Conservation (phyloP, 2,888 invertebrate genomes). For the Itoplectis maculator region DNA sequence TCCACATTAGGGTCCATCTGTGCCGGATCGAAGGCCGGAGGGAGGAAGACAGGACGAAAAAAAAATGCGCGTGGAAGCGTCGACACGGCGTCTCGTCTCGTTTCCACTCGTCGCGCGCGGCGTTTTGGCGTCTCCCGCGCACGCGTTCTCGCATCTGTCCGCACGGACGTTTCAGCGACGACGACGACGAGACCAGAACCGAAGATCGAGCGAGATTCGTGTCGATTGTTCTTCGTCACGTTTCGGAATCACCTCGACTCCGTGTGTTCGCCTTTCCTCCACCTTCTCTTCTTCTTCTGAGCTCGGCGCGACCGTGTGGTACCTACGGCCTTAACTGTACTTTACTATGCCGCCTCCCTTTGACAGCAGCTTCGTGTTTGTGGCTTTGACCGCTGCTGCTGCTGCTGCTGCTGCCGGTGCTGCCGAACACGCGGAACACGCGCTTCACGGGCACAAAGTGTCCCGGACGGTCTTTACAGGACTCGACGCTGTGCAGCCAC, state of each 20-base stretch:
- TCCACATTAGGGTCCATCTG: constrained; percentile 57
- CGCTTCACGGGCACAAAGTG: constrained; percentile 37
- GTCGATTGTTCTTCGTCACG: constrained; percentile 67
- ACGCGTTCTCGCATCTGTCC: constrained; percentile 59
- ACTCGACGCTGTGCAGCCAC: constrained; percentile 4
- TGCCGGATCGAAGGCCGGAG: constrained; percentile 54
- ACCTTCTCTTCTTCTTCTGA: no score
- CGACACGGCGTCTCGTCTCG: no score
- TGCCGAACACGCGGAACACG: constrained; percentile 37
- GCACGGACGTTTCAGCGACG: constrained; percentile 24
- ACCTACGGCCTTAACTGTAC: constrained; percentile 6
- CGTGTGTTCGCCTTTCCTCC: background rate
- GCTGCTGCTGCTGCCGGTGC: no score
- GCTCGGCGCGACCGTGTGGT: no score
- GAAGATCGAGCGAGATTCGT: constrained; percentile 62
- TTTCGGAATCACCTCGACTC: constrained; percentile 32
- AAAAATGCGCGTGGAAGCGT: constrained; percentile 60
- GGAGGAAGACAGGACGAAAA: no score
- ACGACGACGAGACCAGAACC: constrained; percentile 6
- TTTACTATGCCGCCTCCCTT: constrained; percentile 9
- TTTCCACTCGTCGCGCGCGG: constrained; percentile 16
- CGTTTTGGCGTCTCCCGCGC: constrained; percentile 32
- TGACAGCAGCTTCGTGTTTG: constrained; percentile 33
- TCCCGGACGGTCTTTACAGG: constrained; percentile 54
- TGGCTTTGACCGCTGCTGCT: constrained; percentile 35